Conservation (phyloP, 1,140 invertebrate genomes). For the Caenorhabditis latens region DNA sequence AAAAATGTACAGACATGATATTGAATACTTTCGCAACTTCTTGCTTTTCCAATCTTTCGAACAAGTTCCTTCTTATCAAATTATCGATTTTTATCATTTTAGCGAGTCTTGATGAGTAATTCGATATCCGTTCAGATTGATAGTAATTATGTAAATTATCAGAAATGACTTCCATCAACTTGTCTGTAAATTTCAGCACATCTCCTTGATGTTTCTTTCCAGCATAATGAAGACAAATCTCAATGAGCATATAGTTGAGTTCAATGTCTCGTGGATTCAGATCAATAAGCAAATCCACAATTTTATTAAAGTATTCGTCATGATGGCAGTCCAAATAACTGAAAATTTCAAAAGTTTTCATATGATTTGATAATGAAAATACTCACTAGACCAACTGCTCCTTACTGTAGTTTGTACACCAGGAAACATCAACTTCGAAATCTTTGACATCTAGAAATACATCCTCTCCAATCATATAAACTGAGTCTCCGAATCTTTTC, state of each 20-base stretch:
- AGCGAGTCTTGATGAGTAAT: background rate
- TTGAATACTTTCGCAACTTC: slow-evolving; percentile 16
- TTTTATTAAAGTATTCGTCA: slow-evolving; percentile 14
- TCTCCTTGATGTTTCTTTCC: slow-evolving; percentile 19
- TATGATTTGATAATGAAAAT: background rate
- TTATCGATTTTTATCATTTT: slow-evolving; percentile 34
- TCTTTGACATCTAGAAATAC: background rate
- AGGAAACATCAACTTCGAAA: slow-evolving; percentile 7
- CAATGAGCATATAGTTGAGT: slow-evolving; percentile 10
- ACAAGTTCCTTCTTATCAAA: slow-evolving; percentile 5
- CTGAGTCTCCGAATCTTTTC: background rate
- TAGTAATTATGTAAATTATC: background rate
- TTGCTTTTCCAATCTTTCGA: background rate
- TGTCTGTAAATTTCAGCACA: background rate
- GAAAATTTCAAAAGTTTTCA: background rate
- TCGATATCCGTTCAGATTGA: background rate
- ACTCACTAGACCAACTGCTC: slow-evolving; percentile 16
- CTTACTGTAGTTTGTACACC: slow-evolving; percentile 21
- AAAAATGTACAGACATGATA: slow-evolving; percentile 43
- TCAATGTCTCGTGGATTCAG: background rate
- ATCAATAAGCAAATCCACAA: background rate
- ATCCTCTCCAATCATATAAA: slow-evolving; percentile 22
- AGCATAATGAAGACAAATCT: slow-evolving; percentile 5
- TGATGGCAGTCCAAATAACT: slow-evolving; percentile 8
- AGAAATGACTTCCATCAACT: background rate